phyloP scores from a whole-genome alignment of 2,113 vertebrate species.

The Rhombomys opimus region DNA sequence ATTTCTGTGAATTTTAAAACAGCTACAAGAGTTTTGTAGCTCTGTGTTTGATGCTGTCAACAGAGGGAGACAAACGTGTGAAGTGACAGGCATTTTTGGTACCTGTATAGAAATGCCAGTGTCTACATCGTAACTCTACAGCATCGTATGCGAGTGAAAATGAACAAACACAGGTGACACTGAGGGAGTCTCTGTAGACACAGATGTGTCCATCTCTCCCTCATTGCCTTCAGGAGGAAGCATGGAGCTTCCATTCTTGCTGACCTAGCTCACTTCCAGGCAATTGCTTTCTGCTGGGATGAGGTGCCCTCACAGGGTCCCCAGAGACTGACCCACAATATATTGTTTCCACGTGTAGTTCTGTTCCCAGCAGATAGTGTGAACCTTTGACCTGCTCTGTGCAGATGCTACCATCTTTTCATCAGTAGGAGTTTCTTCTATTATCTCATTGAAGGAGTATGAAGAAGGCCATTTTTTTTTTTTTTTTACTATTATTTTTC shows the following conservation, averaged over 20 bases:
- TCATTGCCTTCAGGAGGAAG: background rate
- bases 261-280: background rate
- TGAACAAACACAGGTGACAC: rapidly evolving
- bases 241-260: background rate
- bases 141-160: background rate
- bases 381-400: background rate
- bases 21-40: background rate
- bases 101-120: background rate
- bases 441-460: background rate
- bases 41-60: background rate
- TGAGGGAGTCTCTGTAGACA: background rate
- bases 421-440: background rate
- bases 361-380: background rate
- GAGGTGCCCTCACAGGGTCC: rapidly evolving
- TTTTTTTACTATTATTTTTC: background rate
- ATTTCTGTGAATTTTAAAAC: background rate
- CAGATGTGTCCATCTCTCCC: background rate
- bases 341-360: too few relatives aligned
- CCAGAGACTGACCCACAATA: rapidly evolving
- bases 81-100: background rate
- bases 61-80: background rate
- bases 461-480: background rate
- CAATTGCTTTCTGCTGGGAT: background rate
- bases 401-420: background rate
- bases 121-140: background rate